phyloP scores from a whole-genome alignment of 2,113 vertebrate genomes.

The Craseonycteris thonglongyai region DNA sequence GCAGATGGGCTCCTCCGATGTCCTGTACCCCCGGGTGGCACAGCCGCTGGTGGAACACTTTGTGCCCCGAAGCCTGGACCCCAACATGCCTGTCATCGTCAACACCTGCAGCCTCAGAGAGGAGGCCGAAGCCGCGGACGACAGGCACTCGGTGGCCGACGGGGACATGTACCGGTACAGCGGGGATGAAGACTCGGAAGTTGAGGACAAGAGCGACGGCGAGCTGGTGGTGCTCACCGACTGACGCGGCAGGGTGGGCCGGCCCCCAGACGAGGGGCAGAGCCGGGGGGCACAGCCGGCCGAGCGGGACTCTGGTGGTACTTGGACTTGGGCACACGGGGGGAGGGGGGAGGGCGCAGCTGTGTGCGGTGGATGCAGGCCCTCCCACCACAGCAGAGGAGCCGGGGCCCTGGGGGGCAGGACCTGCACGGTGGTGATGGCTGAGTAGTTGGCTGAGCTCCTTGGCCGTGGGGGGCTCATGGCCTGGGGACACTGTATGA shows the following conservation, averaged over 20 bases:
- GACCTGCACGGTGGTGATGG: neutral
- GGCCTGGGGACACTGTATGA: neutral
- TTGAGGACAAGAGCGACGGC: slow-evolving; percentile 90
- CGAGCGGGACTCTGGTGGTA: neutral
- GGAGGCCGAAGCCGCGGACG: slow-evolving; percentile 65
- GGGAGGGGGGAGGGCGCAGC: neutral
- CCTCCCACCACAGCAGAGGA: neutral
- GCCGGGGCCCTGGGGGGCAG: neutral
- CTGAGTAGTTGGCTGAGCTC: slow-evolving; percentile 47
- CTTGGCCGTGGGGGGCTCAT: neutral
- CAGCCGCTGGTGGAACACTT: slow-evolving; percentile 89
- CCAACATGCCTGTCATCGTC: slow-evolving; percentile 82
- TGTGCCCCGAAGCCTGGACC: slow-evolving; percentile 82
- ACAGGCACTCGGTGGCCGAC: slow-evolving; percentile 71
- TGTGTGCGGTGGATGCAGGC: slow-evolving; percentile 3
- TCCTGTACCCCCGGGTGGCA: slow-evolving; percentile 84
- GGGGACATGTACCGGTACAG: slow-evolving; percentile 87
- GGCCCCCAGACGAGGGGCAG: neutral
- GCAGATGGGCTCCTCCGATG: slow-evolving; percentile 81
- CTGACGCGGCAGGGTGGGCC: slow-evolving; percentile 70
- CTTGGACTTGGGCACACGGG: slow-evolving; percentile 7
- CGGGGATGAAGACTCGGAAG: slow-evolving; percentile 91
- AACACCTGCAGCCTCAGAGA: slow-evolving; percentile 81
- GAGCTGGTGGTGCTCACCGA: slow-evolving; percentile 95
- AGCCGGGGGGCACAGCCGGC: neutral